Evolutionary conservation across 53 echinoderm and acorn worm species (phyloP).

Genomic region (Mesocentrotus franciscanus): DNA sequence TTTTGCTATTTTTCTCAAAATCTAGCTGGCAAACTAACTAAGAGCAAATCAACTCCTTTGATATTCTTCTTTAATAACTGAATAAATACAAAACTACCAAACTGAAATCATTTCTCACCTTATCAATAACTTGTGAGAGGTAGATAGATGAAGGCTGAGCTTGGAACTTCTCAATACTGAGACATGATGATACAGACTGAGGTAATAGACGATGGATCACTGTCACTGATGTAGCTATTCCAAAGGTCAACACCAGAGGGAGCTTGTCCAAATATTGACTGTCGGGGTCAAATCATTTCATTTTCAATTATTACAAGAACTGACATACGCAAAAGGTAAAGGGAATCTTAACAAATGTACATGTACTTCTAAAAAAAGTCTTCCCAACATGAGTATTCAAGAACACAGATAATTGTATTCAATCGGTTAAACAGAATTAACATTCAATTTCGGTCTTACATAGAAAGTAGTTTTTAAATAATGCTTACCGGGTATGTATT

Average conservation of each 20-base stretch:
- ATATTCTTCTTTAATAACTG: no score
- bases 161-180: conserved; percentile 98
- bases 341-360: not conserved
- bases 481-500: not conserved
- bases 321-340: not conserved
- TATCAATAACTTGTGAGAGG: conserved; percentile 83
- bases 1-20: no score
- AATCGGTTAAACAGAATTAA: not conserved
- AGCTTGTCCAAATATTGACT: conserved; percentile 87
- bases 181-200: conserved; percentile 86
- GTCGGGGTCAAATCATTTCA: conserved; percentile 27
- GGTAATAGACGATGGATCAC: conserved; percentile 92
- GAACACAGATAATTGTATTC: not conserved
- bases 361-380: not conserved
- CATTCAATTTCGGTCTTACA: no score
- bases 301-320: not conserved
- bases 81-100: no score
- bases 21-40: no score
- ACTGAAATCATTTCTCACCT: conserved; percentile 62
- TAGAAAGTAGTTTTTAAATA: not conserved
- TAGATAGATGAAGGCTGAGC: conserved; percentile 87
- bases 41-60: no score
- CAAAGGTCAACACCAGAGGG: conserved; percentile 92
- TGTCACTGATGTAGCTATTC: conserved; percentile 90
- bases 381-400: not conserved